Conservation (phyloP, 2,888 invertebrate species). For the Athalia rosae region DNA sequence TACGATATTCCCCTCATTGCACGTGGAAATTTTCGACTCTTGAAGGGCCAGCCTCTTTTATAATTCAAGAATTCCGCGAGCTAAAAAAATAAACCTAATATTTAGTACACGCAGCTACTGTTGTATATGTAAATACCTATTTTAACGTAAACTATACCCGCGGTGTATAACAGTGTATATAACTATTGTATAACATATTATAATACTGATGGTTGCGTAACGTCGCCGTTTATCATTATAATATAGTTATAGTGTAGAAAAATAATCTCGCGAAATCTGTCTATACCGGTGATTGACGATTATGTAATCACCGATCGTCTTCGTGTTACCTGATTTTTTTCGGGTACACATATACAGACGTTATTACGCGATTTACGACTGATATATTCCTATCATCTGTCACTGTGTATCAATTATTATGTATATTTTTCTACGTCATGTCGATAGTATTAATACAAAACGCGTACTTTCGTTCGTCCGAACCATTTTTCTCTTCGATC, state of each 20-base stretch:
- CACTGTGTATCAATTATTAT: too few relatives aligned
- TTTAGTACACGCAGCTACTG: background rate
- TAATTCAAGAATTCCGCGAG: background rate
- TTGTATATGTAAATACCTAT: slow-evolving; percentile 4
- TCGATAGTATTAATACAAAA: too few relatives aligned
- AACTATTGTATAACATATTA: background rate
- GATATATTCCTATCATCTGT: too few relatives aligned
- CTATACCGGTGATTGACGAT: background rate
- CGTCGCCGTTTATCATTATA: background rate
- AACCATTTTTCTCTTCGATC: background rate
- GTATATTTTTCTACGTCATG: too few relatives aligned
- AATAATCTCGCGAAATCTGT: slow-evolving; percentile 5
- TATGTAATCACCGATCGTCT: slow-evolving; percentile 3
- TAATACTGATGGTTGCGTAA: slow-evolving; percentile 12
- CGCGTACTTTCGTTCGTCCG: too few relatives aligned
- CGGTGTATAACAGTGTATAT: background rate
- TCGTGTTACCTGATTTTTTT: background rate
- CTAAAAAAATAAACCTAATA: slow-evolving; percentile 22
- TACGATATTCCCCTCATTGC: background rate
- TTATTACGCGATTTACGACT: too few relatives aligned
- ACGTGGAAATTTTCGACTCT: background rate
- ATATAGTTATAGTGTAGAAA: slow-evolving; percentile 4
- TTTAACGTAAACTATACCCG: too few relatives aligned
- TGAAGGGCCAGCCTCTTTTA: slow-evolving; percentile 19
- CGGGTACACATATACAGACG: too few relatives aligned